phyloP scores from a whole-genome alignment of 92 coral and sea anemone species.

The Paragorgia papillata region DNA sequence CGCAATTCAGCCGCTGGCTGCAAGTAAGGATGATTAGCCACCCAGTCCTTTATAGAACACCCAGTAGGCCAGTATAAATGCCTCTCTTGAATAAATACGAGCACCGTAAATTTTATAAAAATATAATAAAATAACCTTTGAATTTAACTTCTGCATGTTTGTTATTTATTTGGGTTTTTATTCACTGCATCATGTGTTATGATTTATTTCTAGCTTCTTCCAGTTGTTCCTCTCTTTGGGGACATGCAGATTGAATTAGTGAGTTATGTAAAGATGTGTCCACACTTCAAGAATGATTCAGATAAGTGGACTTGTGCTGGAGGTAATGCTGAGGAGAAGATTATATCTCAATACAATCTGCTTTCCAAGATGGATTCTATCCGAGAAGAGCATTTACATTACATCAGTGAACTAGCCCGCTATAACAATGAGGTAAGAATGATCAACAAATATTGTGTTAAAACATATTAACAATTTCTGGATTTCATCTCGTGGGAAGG shows the following conservation, averaged over 20 bases:
- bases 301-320: conserved; percentile 93
- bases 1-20: too few relatives aligned
- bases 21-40: too few relatives aligned
- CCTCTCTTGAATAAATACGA: too few relatives aligned
- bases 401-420: conserved; percentile 93
- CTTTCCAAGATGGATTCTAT: conserved; percentile 88
- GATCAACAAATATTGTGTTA: background rate
- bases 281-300: conserved; percentile 80
- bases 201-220: conserved; percentile 79
- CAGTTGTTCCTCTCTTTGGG: conserved; percentile 97
- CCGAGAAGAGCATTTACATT: conserved; percentile 93
- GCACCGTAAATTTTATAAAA: too few relatives aligned
- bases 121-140: too few relatives aligned
- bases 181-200: too few relatives aligned
- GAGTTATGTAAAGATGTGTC: conserved; percentile 94
- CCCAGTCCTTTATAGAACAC: too few relatives aligned
- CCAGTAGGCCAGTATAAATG: too few relatives aligned
- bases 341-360: conserved; percentile 81
- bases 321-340: conserved; percentile 89
- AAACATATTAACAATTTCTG: too few relatives aligned
- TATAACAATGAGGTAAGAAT: conserved; percentile 87
- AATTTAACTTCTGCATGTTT: too few relatives aligned
- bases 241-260: conserved; percentile 96
- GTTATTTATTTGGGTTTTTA: too few relatives aligned
- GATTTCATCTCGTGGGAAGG: too few relatives aligned